Conservation (phyloP, 2,888 invertebrate genomes). For the Ormyrus pomaceus region DNA sequence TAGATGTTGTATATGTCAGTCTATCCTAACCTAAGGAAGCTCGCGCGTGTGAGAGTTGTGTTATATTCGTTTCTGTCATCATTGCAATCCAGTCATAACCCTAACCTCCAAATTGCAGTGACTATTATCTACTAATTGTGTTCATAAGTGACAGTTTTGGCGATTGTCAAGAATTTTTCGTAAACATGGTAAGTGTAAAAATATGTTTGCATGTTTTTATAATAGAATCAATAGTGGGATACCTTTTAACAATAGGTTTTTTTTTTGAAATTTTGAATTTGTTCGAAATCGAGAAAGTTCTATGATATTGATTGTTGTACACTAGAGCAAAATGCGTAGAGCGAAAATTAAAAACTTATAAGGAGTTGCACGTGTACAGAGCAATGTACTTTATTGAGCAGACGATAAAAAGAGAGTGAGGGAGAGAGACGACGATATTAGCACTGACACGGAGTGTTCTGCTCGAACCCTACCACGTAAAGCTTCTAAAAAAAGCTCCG, state of each 20-base stretch:
- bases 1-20: slow-evolving; percentile 33
- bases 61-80: too few species aligned
- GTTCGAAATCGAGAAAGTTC: too few species aligned
- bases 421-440: not conserved
- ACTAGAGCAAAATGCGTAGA: not conserved
- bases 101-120: too few species aligned
- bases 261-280: too few species aligned
- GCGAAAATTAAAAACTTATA: not conserved
- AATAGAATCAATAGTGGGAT: not conserved
- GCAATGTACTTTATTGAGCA: slow-evolving; percentile 9
- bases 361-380: not conserved
- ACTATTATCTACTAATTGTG: not conserved
- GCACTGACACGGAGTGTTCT: too few species aligned
- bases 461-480: not conserved
- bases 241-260: too few species aligned
- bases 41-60: too few species aligned
- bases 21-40: slow-evolving; percentile 44
- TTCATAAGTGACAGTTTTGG: not conserved
- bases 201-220: not conserved
- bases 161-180: not conserved
- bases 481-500: slow-evolving; percentile 30
- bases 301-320: not conserved
- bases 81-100: too few species aligned
- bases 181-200: slow-evolving; percentile 36
- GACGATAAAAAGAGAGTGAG: slow-evolving; percentile 3